These are phyloP conservation scores for Armadillidium nasatum DNA, from an alignment of 1,140 invertebrate species.

Conservation along the genomic window DNA sequence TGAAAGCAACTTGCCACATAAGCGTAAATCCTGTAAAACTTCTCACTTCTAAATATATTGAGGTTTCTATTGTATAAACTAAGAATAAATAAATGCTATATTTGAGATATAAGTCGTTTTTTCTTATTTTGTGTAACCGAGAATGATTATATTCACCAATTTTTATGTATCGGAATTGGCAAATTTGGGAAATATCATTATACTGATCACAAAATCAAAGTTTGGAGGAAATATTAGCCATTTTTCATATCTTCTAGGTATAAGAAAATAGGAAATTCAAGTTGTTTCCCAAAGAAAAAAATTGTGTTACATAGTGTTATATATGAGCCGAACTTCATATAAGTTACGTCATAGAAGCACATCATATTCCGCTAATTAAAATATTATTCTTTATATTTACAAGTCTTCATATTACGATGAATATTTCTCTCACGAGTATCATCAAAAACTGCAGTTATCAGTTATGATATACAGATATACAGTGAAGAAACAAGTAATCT, in stretches of 20 bases:
- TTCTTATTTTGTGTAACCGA: slow-evolving; percentile 22
- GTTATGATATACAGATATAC: too few relatives aligned
- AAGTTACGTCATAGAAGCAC: too few relatives aligned
- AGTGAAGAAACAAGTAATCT: too few relatives aligned
- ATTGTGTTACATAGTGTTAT: slow-evolving; percentile 21
- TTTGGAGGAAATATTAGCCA: slow-evolving; percentile 16
- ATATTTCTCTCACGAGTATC: too few relatives aligned
- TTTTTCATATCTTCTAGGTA: slow-evolving; percentile 23
- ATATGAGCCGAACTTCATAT: too few relatives aligned
- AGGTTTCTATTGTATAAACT: neutral
- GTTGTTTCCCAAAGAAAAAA: slow-evolving; percentile 28
- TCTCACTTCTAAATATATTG: slow-evolving; percentile 25
- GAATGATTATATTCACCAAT: slow-evolving; percentile 14
- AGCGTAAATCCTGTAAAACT: slow-evolving; percentile 36
- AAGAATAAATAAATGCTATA: slow-evolving; percentile 28
- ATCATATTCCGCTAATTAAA: too few relatives aligned
- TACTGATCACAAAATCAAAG: neutral
- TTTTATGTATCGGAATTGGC: too few relatives aligned
- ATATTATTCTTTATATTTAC: too few relatives aligned
- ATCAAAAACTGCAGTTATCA: too few relatives aligned
- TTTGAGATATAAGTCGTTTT: slow-evolving; percentile 20
- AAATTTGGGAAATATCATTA: neutral
- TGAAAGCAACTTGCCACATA: slow-evolving; percentile 36
- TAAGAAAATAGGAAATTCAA: slow-evolving; percentile 28
- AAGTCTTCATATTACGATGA: too few relatives aligned